These are phyloP conservation scores for Platyura marginata DNA, from an alignment of 1,140 invertebrate genomes.

Conservation along the genomic window DNA sequence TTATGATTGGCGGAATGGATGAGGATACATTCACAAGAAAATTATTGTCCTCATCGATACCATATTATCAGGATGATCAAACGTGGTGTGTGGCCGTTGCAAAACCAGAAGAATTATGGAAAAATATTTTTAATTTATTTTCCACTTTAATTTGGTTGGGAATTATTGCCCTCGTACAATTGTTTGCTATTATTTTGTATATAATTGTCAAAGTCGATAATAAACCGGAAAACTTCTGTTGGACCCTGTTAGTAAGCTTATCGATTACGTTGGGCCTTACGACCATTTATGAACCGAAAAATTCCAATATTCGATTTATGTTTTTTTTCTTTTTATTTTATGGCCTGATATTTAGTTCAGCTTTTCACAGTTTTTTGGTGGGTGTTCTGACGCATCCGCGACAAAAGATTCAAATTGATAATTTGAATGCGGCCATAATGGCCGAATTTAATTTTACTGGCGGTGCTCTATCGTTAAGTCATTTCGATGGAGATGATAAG, in stretches of 20 bases:
- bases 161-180: background rate
- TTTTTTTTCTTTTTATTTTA: slow-evolving; percentile 5
- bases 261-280: background rate
- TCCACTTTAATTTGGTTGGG: background rate
- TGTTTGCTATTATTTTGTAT: background rate
- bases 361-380: slow-evolving; percentile 6
- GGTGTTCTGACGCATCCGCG: slow-evolving; percentile 5
- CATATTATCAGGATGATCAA: slow-evolving; percentile 4
- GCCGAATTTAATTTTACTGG: background rate
- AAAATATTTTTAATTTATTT: slow-evolving; percentile 3
- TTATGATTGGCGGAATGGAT: slow-evolving; percentile 2
- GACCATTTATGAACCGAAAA: background rate
- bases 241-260: background rate
- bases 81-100: slow-evolving; percentile 3
- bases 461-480: background rate
- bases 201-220: background rate
- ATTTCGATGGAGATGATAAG: slow-evolving; percentile 1
- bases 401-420: slow-evolving; percentile 5
- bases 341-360: slow-evolving; percentile 3
- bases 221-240: background rate
- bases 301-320: slow-evolving; percentile 1
- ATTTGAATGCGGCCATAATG: background rate
- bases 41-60: slow-evolving; percentile 1
- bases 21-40: background rate
- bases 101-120: background rate